Evolutionary conservation across 1,140 invertebrate genomes (phyloP), one percentile per base, ranked within the genome.

Genomic region (Oreohelix idahoensis): DNA sequence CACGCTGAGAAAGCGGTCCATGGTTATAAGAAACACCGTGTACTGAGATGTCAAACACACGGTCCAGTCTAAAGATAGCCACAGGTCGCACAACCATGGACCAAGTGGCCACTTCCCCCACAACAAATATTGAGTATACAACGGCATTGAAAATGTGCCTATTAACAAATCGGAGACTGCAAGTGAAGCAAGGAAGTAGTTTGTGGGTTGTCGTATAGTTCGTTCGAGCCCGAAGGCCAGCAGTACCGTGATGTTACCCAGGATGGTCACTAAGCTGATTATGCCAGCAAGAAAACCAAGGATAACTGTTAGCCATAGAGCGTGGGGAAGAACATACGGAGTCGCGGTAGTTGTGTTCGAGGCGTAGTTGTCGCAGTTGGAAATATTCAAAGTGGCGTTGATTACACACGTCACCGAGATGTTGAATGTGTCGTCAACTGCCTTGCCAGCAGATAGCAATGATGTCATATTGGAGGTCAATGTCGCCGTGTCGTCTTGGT

Each of bases 11-110:
- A 98, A 99, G 80, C 99, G 95, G 93, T 99, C 99, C 76, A 99
- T 97, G 26, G 99, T 99, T 87, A 99, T 99, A 75, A 99, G 94
- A 42, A 99, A 95, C 1, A 99, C 99, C 0, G 99, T 99, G 92
- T 99, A 99, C 92, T 99, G 99, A 0, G 98, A 99, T 8, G 99
- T 98, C 36, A 99, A 94, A 91, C 99, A 99, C 0, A 99, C 98
- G 11, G 98, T 99, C 93, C 99, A 99, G 93, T 99, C 99, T 29
- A 99, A 96, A 0, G 98, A 98, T 0, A 99, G 94, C 99, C 99
- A 99, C 49, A 99, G 94, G 93, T 99, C 98, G 92, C 99, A 99
- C 0, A 99, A 94, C 80, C 99, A 95, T 23, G 97, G 96, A 32
- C 98, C 98, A 73, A 99, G 94, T 89, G 98, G 96, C 99, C 99